Base-by-base conservation (phyloP, 2,113 vertebrate genomes). In the Lophura nycthemera region DNA sequence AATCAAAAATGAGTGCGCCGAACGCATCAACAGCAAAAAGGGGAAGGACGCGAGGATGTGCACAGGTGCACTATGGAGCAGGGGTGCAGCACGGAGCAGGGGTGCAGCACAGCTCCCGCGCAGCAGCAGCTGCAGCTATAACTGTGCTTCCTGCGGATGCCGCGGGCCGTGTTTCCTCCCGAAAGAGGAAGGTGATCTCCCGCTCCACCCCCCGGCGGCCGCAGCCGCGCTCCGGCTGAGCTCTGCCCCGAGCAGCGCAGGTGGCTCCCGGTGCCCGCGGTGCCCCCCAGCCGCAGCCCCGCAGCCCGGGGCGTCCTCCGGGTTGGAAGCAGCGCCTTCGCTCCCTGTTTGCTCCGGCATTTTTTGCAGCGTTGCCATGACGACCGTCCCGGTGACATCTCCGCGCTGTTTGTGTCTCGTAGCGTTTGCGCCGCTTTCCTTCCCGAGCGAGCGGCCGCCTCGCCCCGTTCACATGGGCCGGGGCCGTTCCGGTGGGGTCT, bases 321-420 rank as follows among this genome's bases (percentile, higher is more conserved):
- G 40, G 71, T n/a, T 73, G 54, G 48, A 57, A 59, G 10, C 47
- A 4, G 38, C 0, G 3, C 24, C 32, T 59, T 67, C 18, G 64
- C 63, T 77, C 77, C 34, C 2, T 4, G 45, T 43, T 81, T 3
- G 38, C 17, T 52, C 92, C 65, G 77, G 91, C 52, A 2, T 56
- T 92, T 95, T 89, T 90, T 67, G 59, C 52, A 72, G 45, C 4
- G 86, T 96, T 95, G 79, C 83, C 86, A 42, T 86, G 88, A 36
- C 96, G 59, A 96, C 96, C 27, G 11, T 80, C 90, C 93, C 32
- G 4, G 92, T 52, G 89, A 69, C 82, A 91, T 91, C 96, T 87
- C 40, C 75, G 7, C 3, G 94, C 66, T 34, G 1, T 87, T 92
- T 73, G 89, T n/a, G n/a, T 78, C 89, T 89, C 57, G 78, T 11